phyloP scores from a whole-genome alignment of 64 coral and sea anemone genomes.

The Actinia tenebrosa region DNA sequence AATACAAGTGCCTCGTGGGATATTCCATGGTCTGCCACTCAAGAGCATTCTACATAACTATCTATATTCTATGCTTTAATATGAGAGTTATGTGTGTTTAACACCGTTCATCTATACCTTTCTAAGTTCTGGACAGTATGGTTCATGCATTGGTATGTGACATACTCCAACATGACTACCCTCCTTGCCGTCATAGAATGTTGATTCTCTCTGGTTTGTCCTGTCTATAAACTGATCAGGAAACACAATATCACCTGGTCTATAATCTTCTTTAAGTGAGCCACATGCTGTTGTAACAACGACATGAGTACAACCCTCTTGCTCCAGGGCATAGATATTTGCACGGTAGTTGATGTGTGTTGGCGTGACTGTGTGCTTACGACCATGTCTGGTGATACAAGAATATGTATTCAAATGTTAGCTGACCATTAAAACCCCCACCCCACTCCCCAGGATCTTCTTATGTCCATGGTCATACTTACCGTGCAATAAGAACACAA shows the following conservation, averaged over 20 bases:
- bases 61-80: too few relatives aligned
- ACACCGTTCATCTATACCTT: constrained; percentile 39
- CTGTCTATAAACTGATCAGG: constrained; percentile 96
- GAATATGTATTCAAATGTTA: not conserved
- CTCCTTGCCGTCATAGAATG: constrained; percentile 90
- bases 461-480: not conserved
- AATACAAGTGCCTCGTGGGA: too few relatives aligned
- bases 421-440: too few relatives aligned
- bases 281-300: constrained; percentile 92
- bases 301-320: constrained; percentile 88
- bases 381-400: constrained; percentile 71
- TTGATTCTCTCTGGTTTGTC: constrained; percentile 82
- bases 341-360: constrained; percentile 95
- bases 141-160: constrained; percentile 95
- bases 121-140: constrained; percentile 67
- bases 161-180: constrained; percentile 76
- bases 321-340: constrained; percentile 82
- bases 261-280: constrained; percentile 74
- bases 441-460: too few relatives aligned
- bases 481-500: constrained; percentile 88
- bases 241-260: constrained; percentile 83
- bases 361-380: constrained; percentile 82
- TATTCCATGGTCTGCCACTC: too few relatives aligned
- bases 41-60: too few relatives aligned
- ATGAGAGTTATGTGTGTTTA: too few relatives aligned